Evolutionary conservation across 2,888 invertebrate species (phyloP).

Genomic region (Heliconius ismenius): DNA sequence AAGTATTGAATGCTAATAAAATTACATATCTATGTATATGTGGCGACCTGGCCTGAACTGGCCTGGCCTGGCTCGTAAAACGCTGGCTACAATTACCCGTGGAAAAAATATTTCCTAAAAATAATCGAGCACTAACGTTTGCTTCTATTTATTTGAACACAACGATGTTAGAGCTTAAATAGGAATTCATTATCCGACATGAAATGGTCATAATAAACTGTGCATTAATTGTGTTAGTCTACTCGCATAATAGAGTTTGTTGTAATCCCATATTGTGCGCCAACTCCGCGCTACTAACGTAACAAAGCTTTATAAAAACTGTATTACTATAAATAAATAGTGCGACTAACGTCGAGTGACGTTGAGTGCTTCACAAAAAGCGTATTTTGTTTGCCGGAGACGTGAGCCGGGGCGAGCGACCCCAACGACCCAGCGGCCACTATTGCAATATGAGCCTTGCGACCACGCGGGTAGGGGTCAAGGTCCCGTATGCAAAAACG

Average conservation of each 20-base stretch:
- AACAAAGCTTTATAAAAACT: slow-evolving; percentile 68
- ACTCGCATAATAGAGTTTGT: slow-evolving; percentile 17
- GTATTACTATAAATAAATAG: slow-evolving; percentile 75
- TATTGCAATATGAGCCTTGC: slow-evolving; percentile 40
- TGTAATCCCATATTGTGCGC: slow-evolving; percentile 50
- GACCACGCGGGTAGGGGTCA: slow-evolving; percentile 35
- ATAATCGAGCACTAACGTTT: neutral
- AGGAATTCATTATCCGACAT: neutral
- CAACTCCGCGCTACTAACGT: slow-evolving; percentile 52
- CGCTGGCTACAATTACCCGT: neutral
- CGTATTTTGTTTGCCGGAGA: slow-evolving; percentile 55
- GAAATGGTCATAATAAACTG: slow-evolving; percentile 24
- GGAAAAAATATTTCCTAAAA: neutral
- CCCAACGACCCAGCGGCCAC: slow-evolving; percentile 29
- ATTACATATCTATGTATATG: neutral
- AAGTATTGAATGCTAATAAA: slow-evolving; percentile 18
- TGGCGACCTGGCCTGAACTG: neutral
- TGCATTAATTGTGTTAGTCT: slow-evolving; percentile 24
- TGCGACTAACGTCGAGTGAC: slow-evolving; percentile 61
- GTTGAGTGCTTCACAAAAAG: slow-evolving; percentile 72
- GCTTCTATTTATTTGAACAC: neutral
- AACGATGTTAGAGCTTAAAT: neutral
- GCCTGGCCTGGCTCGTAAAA: too few relatives aligned
- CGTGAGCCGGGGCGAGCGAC: slow-evolving; percentile 39
- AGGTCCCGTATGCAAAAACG: slow-evolving; percentile 36